These are phyloP conservation scores for Eristalinus aeneus DNA, from an alignment of 2,888 invertebrate species.

Conservation along the genomic window DNA sequence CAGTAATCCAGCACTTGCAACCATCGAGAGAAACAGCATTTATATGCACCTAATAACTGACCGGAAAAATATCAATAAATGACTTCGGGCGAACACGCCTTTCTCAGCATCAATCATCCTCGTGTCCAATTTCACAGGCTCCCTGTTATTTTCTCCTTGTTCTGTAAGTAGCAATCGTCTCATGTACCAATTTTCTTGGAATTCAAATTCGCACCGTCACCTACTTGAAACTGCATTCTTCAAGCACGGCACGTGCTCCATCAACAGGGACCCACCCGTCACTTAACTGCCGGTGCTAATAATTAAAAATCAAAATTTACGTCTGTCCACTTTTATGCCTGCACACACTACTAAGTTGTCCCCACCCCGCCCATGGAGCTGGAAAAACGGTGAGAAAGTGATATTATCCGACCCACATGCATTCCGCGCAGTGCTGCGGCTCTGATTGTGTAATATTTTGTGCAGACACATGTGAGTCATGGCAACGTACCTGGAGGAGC, in stretches of 20 bases:
- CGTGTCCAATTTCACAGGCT: no score
- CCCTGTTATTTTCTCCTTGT: no score
- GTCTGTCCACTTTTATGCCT: background rate
- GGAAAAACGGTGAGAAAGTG: slow-evolving; percentile 15
- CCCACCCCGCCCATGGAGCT: background rate
- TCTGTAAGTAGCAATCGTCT: no score
- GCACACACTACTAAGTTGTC: background rate
- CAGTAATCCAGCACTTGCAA: no score
- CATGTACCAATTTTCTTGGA: no score
- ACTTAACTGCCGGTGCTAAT: background rate
- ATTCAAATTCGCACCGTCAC: background rate
- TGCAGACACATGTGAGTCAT: background rate
- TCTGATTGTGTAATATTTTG: background rate
- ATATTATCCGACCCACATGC: slow-evolving; percentile 5
- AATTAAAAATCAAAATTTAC: background rate
- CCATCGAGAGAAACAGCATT: no score
- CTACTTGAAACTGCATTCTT: background rate
- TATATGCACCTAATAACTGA: no score
- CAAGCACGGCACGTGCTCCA: background rate
- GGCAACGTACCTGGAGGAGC: background rate
- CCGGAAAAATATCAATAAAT: no score
- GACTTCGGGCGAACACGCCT: no score
- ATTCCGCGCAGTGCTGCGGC: background rate
- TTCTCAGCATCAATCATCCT: no score
- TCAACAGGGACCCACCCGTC: background rate